Percentiles rank a stretch among this genome's conserved stretches.
Evolutionary conservation across 2,888 invertebrate genomes (phyloP).

Genomic region (Anoplius nigerrimus): DNA sequence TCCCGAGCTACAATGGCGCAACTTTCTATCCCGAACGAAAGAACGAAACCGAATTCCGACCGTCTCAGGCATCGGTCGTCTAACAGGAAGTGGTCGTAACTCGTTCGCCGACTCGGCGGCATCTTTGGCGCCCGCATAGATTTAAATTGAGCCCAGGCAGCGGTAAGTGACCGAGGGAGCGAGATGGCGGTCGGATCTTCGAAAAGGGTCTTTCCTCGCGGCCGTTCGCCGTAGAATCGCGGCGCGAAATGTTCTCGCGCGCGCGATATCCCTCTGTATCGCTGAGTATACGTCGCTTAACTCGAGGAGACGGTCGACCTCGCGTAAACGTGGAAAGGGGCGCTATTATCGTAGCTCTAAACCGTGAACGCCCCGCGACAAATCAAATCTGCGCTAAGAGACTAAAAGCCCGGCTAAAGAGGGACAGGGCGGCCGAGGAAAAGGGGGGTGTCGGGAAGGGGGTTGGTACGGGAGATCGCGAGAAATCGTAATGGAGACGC

Average conservation of each 20-base stretch:
- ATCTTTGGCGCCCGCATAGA: constrained; percentile 49
- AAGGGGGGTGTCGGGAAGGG: constrained; percentile 35
- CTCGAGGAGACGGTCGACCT: constrained; percentile 59
- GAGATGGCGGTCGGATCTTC: too few species aligned
- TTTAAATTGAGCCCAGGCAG: constrained; percentile 56
- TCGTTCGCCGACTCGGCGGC: background rate
- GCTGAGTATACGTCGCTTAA: constrained; percentile 60
- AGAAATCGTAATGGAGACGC: constrained; percentile 57
- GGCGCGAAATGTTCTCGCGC: constrained; percentile 56
- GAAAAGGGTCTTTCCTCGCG: constrained; percentile 40
- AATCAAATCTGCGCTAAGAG: constrained; percentile 65
- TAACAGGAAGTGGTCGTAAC: background rate
- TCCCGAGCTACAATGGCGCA: too few species aligned
- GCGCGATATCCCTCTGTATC: constrained; percentile 58
- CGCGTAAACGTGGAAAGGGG: constrained; percentile 60
- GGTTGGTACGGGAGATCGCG: constrained; percentile 48
- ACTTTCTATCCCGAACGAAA: too few species aligned
- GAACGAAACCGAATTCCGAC: too few species aligned
- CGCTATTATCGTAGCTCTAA: constrained; percentile 65
- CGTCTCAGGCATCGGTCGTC: background rate
- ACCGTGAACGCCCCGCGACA: constrained; percentile 62
- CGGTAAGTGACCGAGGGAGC: constrained; percentile 49
- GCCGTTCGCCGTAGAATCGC: constrained; percentile 46
- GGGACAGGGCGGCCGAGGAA: constrained; percentile 32
- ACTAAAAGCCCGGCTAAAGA: constrained; percentile 52